Percentiles rank a stretch among this genome's conserved stretches.
These are phyloP conservation scores for Leptopilina drosophilae DNA, from an alignment of 2,888 invertebrate species.

Conservation along the genomic window DNA sequence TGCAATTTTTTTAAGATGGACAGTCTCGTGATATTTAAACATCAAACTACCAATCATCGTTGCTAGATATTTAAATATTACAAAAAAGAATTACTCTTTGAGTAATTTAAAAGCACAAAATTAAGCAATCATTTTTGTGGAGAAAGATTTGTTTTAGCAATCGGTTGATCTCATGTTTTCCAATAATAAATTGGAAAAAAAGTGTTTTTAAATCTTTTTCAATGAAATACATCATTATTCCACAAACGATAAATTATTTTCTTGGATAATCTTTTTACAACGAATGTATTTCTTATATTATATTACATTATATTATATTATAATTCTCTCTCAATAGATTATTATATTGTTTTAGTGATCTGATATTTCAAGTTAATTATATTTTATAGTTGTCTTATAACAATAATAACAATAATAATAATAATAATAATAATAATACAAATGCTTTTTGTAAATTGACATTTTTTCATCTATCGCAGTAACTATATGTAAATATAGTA, in stretches of 20 bases:
- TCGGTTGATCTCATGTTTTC: constrained; percentile 59
- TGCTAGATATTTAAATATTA: constrained; percentile 34
- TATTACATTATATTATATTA: constrained; percentile 39
- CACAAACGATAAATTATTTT: neutral
- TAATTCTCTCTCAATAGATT: constrained; percentile 48
- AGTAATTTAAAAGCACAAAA: constrained; percentile 16
- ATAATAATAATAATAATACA: constrained; percentile 48
- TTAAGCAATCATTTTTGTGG: constrained; percentile 50
- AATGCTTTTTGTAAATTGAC: constrained; percentile 69
- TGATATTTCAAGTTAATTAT: constrained; percentile 59
- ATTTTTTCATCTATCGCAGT: constrained; percentile 55
- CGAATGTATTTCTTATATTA: constrained; percentile 56
- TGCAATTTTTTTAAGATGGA: constrained; percentile 18
- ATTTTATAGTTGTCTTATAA: constrained; percentile 60
- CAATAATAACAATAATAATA: constrained; percentile 10
- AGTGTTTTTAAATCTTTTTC: constrained; percentile 17
- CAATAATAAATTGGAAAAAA: constrained; percentile 20
- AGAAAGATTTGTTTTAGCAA: constrained; percentile 59
- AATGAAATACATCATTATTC: constrained; percentile 6
- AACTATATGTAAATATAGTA: constrained; percentile 68
- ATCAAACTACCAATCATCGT: constrained; percentile 2
- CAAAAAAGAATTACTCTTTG: neutral
- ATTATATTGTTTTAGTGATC: constrained; percentile 62
- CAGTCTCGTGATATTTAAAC: constrained; percentile 19
- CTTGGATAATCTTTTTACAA: neutral